Conservation (phyloP, 2,113 vertebrate genomes). For the Furnarius figulus region DNA sequence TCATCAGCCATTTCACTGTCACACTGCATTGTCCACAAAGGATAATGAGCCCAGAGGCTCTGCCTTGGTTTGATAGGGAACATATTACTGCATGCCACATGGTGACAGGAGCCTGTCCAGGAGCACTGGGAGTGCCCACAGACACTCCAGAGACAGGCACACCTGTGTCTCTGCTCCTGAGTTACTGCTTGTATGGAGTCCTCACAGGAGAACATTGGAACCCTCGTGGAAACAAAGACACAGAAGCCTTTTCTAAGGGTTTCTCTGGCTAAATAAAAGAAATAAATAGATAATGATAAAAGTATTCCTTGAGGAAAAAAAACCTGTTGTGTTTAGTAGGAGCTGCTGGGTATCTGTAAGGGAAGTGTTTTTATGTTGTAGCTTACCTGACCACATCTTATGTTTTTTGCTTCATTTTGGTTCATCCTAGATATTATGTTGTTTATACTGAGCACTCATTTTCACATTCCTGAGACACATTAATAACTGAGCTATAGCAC, state of each 20-base stretch:
- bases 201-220: background rate
- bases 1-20: slow-evolving; percentile 42
- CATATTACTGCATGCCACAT: background rate
- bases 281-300: background rate
- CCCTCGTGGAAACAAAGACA: background rate
- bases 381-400: background rate
- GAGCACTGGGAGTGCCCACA: background rate
- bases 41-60: slow-evolving; percentile 43
- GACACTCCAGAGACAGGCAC: background rate
- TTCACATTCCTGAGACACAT: background rate
- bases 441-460: background rate
- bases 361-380: background rate
- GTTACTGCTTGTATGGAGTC: background rate
- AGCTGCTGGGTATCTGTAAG: background rate
- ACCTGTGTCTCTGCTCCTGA: background rate
- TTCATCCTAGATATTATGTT: background rate
- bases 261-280: background rate
- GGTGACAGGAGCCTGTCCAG: background rate
- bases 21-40: background rate
- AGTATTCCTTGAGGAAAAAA: background rate
- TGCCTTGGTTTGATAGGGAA: background rate
- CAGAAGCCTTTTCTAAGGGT: background rate
- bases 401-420: background rate
- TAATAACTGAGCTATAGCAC: background rate
- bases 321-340: background rate